Base-by-base conservation (phyloP, 2,888 invertebrate genomes). In the Tipula lateralis region DNA sequence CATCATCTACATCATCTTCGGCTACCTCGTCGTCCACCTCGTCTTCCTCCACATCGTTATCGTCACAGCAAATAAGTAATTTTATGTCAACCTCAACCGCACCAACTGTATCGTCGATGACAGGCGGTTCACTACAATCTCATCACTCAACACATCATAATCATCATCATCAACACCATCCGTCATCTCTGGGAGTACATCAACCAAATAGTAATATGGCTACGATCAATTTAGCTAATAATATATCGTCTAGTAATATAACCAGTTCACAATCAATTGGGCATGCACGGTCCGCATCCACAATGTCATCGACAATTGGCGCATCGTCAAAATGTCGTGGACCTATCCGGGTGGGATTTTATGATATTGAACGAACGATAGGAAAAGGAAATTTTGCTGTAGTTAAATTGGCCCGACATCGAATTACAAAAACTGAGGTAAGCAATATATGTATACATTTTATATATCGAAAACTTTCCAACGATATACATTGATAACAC, bases 311-410 rank as follows among this genome's bases (percentile, higher is more conserved):
- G 29, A 29, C n/a, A 81, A 13, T 29, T 81, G 81, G 29, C 16
- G 32, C 30, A 30, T 30, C 83, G 32, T 30, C 83, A 83, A 87
- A 89, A 86, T 91, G 91, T 85, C 93, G 93, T 91, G 93, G 93
- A 88, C 94, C 95, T 87, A 95, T 96, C 89, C 94, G 96, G 88
- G 97, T 99, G 89, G 99, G 99, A 87, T 98, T 98, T 92, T 99
- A 99, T 91, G 97, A 98, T 91, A 97, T 99, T 90, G 98, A 98
- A 91, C 94, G 96, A 89, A 99, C 99, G 88, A 98, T 99, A 89
- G 99, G 99, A 88, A 98, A 98, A 91, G 99, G 99, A 84, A 99
- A 99, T 92, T 99, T 99, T 92, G 99, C 99, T 87, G 98, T 99
- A 88, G 99, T 99, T 88, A 99, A 99, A 91, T 92, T 99, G 90